Evolutionary conservation across 2,888 invertebrate genomes (phyloP).

Genomic region (Apoderus coryli): DNA sequence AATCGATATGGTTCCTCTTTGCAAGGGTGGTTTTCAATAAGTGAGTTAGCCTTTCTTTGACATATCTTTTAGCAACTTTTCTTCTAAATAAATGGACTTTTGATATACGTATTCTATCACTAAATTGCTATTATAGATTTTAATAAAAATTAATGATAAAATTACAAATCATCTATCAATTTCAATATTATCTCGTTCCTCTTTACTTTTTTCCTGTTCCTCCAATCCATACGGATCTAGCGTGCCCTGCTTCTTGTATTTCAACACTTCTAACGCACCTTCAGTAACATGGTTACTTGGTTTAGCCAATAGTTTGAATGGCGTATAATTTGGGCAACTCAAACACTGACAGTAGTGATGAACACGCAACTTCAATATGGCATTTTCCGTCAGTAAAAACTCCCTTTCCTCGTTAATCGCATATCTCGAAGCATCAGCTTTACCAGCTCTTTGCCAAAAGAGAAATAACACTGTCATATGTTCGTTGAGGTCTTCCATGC

Average conservation of each 20-base stretch:
- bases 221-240: no score
- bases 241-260: slow-evolving; percentile 18
- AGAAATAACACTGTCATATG: slow-evolving; percentile 19
- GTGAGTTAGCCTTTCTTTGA: no score
- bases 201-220: no score
- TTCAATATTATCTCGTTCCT: no score
- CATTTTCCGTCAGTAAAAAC: slow-evolving; percentile 25
- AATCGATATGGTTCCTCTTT: no score
- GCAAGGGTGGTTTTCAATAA: no score
- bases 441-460: slow-evolving; percentile 28
- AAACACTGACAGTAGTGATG: slow-evolving; percentile 23
- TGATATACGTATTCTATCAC: no score
- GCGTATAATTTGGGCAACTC: slow-evolving; percentile 11
- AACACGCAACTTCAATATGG: slow-evolving; percentile 20
- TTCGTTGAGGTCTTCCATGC: slow-evolving; percentile 11
- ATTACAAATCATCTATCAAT: no score
- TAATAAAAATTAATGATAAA: no score
- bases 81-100: no score
- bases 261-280: slow-evolving; percentile 15
- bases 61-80: no score
- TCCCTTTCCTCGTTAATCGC: slow-evolving; percentile 26
- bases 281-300: slow-evolving; percentile 16
- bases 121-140: no score
- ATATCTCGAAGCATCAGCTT: slow-evolving; percentile 23
- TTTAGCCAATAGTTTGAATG: slow-evolving; percentile 6